These are phyloP conservation scores for Engystomops pustulosus DNA, from an alignment of 2,113 vertebrate species.

Conservation along the genomic window DNA sequence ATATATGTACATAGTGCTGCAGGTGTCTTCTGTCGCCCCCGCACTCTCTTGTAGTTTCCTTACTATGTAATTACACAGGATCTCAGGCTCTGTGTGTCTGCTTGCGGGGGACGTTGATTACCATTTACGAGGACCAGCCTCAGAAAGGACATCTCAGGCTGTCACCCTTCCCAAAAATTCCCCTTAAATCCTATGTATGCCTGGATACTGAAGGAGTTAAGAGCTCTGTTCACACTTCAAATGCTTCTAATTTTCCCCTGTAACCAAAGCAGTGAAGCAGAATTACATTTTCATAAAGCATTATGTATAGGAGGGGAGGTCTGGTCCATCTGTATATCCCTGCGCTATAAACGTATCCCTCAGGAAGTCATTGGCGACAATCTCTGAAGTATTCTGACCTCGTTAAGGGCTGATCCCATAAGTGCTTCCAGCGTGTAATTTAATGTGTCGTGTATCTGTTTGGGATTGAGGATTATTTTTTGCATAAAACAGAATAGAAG, in stretches of 20 bases:
- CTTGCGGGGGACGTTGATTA: constrained; percentile 55
- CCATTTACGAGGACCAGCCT: constrained; percentile 41
- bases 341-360: constrained; percentile 31
- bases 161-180: constrained; percentile 31
- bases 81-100: constrained; percentile 34
- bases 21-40: constrained; percentile 38
- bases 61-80: constrained; percentile 46
- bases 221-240: constrained; percentile 35
- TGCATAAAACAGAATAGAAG: constrained; percentile 39
- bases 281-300: constrained; percentile 44
- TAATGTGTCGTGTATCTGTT: constrained; percentile 37
- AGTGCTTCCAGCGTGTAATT: constrained; percentile 37
- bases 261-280: constrained; percentile 39
- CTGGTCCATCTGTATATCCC: constrained; percentile 40
- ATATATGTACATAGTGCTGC: constrained; percentile 4
- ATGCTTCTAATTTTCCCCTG: constrained; percentile 42
- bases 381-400: constrained; percentile 45
- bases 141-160: constrained; percentile 9
- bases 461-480: constrained; percentile 46
- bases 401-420: constrained; percentile 46
- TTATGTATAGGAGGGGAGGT: constrained; percentile 37
- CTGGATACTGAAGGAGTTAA: constrained; percentile 34
- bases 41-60: constrained; percentile 6
- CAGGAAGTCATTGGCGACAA: constrained; percentile 45
- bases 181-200: neutral